A percentile compares a stretch with the other conserved stretches of the same genome.
These are phyloP conservation scores for Nephotettix cincticeps DNA, from an alignment of 1,140 invertebrate genomes.

Conservation along the genomic window DNA sequence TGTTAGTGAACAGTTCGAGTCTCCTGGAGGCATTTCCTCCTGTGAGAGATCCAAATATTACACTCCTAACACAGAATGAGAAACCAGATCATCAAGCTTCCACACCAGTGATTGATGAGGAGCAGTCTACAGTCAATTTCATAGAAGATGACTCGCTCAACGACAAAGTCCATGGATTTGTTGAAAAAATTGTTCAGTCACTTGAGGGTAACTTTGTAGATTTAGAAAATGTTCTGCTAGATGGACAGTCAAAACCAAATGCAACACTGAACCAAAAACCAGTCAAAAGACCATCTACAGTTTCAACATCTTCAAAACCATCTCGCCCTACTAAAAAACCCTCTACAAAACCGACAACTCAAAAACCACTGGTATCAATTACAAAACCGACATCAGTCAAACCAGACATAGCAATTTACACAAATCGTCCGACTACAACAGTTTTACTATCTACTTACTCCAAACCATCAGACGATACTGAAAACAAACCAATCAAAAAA, in stretches of 20 bases:
- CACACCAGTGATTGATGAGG: slow-evolving; percentile 30
- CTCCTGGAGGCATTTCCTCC: slow-evolving; percentile 71
- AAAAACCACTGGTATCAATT: background rate
- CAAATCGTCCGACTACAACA: slow-evolving; percentile 17
- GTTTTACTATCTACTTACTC: slow-evolving; percentile 13
- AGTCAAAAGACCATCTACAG: slow-evolving; percentile 46
- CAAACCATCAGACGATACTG: background rate
- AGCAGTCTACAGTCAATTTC: slow-evolving; percentile 66
- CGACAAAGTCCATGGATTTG: slow-evolving; percentile 76
- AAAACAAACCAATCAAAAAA: slow-evolving; percentile 32
- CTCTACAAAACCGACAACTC: slow-evolving; percentile 36
- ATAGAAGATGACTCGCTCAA: slow-evolving; percentile 72
- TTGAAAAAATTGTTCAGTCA: slow-evolving; percentile 78
- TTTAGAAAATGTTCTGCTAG: slow-evolving; percentile 71
- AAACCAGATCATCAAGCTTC: slow-evolving; percentile 28
- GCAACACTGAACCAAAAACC: slow-evolving; percentile 31
- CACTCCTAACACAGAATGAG: slow-evolving; percentile 56
- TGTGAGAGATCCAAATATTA: slow-evolving; percentile 76
- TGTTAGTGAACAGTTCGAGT: background rate
- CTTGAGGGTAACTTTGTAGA: slow-evolving; percentile 78
- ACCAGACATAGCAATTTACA: background rate
- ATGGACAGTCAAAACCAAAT: slow-evolving; percentile 40
- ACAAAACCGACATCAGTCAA: slow-evolving; percentile 29
- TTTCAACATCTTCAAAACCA: slow-evolving; percentile 50
- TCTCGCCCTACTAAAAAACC: slow-evolving; percentile 44